Percentiles rank a stretch among this genome's conserved stretches.
These are phyloP conservation scores for Rhinolophus sinicus DNA, from an alignment of 2,113 vertebrate genomes.

Conservation along the genomic window DNA sequence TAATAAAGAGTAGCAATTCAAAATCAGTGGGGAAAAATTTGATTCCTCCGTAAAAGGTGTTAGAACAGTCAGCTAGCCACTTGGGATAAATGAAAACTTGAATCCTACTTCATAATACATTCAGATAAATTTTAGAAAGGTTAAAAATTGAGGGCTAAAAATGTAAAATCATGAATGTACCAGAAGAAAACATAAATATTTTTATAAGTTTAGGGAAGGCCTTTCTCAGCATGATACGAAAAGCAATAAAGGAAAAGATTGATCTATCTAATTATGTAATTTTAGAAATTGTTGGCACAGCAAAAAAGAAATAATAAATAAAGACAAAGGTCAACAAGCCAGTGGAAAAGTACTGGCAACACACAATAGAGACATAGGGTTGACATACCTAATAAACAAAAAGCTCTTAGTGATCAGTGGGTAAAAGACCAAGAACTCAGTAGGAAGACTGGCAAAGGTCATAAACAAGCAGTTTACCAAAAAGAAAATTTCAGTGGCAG, in stretches of 20 bases:
- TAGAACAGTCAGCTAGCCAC: neutral
- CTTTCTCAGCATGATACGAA: neutral
- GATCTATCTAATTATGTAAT: neutral
- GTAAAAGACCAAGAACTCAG: neutral
- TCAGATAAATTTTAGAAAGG: neutral
- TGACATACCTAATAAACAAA: neutral
- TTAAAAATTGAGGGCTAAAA: constrained; percentile 35
- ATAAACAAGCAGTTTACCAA: neutral
- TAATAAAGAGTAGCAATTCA: neutral
- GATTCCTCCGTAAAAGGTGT: neutral
- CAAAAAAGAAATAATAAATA: constrained; percentile 14
- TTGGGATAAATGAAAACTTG: neutral
- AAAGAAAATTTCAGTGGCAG: neutral
- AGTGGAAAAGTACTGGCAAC: neutral
- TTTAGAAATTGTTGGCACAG: constrained; percentile 3
- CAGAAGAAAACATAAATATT: constrained; percentile 16
- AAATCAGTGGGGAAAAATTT: neutral
- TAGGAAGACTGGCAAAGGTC: neutral
- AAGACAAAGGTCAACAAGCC: constrained; percentile 37
- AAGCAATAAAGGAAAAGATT: constrained; percentile 14
- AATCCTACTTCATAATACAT: neutral
- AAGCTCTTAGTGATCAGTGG: neutral
- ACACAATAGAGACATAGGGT: neutral
- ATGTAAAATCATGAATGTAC: neutral
- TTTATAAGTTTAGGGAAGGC: neutral